Evolutionary conservation across 2,797 vertebrate genomes (phyloP).

Genomic region (Onychomys arenicola): DNA sequence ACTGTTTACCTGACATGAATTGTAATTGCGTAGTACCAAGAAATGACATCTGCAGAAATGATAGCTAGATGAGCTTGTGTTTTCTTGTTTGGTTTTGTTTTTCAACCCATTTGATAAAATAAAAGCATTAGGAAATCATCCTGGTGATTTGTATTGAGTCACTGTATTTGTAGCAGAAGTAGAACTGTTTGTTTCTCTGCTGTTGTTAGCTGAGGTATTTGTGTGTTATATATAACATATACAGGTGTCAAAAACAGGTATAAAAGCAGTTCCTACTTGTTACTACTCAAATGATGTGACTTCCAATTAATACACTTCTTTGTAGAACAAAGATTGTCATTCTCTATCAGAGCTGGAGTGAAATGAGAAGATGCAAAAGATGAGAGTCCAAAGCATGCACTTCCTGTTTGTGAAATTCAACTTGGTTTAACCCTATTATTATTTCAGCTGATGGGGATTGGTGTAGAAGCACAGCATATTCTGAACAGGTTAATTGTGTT

Average conservation of each 20-base stretch:
- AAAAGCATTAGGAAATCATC: constrained; percentile 73
- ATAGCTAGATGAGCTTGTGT: constrained; percentile 82
- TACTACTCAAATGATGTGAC: background rate
- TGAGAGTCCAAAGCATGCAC: background rate
- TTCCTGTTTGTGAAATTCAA: constrained; percentile 18
- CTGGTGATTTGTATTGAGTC: constrained; percentile 50
- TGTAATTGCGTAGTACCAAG: constrained; percentile 76
- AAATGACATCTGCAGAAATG: constrained; percentile 82
- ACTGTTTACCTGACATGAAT: constrained; percentile 83
- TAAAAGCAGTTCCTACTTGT: constrained; percentile 13
- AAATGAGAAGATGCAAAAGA: background rate
- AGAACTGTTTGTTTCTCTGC: background rate
- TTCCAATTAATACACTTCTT: constrained; percentile 46
- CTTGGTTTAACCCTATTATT: background rate
- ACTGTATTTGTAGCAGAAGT: constrained; percentile 52
- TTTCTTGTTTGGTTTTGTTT: constrained; percentile 83
- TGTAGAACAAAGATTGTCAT: background rate
- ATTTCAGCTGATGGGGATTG: background rate
- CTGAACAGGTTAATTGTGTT: background rate
- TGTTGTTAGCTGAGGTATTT: background rate
- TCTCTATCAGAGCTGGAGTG: background rate
- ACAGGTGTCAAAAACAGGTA: constrained; percentile 13
- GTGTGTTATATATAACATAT: background rate
- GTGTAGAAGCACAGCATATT: background rate
- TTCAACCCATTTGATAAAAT: constrained; percentile 78